Evolutionary conservation across 30 jellyfish, hydroid and myxozoan genomes (phyloP), one percentile per base, ranked within the genome.

Genomic region (Pseudorhiza aurosa): DNA sequence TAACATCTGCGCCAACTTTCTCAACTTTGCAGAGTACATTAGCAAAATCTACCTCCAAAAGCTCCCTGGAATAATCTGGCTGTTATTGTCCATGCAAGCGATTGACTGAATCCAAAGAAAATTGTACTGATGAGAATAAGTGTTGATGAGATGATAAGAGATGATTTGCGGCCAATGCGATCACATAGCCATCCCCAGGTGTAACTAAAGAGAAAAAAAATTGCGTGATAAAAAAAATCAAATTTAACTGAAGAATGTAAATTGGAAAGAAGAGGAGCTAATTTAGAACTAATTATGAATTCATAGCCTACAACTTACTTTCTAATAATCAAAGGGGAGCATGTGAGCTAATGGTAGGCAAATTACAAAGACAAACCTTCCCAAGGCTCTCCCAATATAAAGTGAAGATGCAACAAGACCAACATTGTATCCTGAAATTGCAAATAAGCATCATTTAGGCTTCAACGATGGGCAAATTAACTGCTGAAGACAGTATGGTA

Each of bases 131-230:
- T 19, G 24, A 55, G 17, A n/a, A 80, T 10, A 4, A 80, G 29
- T 0, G 4, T 67, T 24, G 32, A 40, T 27, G 91, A 56, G 25
- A 80, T 46, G 18, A 47, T 12, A 31, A 80, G n/a, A 17, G 83
- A 33, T 51, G 39, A 15, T 18, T 62, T 80, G 26, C 79, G 59
- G 22, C 84, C 91, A 49, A 65, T 65, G 2, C 55, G 58, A 37
- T 80, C 91, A 70, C 77, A 80, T 17, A 80, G 78, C 91, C 91
- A 80, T 0, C 91, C 91, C 91, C 91, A 80, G 26, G 51, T n/a
- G 63, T 80, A 80, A 50, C 91, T 80, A 17, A 37, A 65, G 51
- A 39, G 15, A n/a, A 0, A 58, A 68, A 17, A 47, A 47, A n/a
- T 9, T 47, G 25, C 7, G 25, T 4, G 7, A 19, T 58, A 17